A percentile compares a stretch with the other conserved stretches of the same genome.
These are phyloP conservation scores for Macroglossus sobrinus DNA, from an alignment of 2,113 vertebrate genomes.

Conservation along the genomic window DNA sequence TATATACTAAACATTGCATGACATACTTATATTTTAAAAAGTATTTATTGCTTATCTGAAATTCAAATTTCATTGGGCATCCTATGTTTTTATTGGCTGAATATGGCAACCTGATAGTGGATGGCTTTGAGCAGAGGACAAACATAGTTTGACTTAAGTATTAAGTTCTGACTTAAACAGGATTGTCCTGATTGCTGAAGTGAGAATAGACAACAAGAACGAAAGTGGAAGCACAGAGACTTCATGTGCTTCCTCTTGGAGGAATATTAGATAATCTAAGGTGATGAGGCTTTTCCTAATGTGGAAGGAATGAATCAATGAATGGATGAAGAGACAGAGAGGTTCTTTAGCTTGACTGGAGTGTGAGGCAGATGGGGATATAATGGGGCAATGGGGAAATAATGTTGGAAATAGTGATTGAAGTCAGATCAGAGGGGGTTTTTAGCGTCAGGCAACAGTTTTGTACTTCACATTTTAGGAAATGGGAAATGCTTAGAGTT, in stretches of 20 bases:
- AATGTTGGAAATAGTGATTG: background rate
- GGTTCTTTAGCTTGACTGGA: background rate
- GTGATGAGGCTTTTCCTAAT: background rate
- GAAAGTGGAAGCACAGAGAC: background rate
- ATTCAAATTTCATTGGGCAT: background rate
- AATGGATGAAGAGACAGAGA: background rate
- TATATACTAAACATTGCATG: background rate
- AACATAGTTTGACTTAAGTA: background rate
- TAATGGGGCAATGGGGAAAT: background rate
- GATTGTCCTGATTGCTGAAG: background rate
- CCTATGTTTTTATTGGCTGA: background rate
- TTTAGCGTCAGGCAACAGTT: background rate
- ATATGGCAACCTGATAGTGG: background rate
- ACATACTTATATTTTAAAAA: background rate
- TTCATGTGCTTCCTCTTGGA: too few species aligned
- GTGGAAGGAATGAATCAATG: background rate
- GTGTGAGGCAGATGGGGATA: too few species aligned
- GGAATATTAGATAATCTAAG: background rate
- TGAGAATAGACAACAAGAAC: background rate
- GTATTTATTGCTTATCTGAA: background rate
- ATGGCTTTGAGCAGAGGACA: background rate
- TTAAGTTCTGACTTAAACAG: background rate
- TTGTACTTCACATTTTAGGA: background rate
- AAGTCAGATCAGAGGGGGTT: background rate
- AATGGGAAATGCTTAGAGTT: background rate